Conservation (phyloP, 2,797 vertebrate genomes). For the Thaleichthys pacificus region DNA sequence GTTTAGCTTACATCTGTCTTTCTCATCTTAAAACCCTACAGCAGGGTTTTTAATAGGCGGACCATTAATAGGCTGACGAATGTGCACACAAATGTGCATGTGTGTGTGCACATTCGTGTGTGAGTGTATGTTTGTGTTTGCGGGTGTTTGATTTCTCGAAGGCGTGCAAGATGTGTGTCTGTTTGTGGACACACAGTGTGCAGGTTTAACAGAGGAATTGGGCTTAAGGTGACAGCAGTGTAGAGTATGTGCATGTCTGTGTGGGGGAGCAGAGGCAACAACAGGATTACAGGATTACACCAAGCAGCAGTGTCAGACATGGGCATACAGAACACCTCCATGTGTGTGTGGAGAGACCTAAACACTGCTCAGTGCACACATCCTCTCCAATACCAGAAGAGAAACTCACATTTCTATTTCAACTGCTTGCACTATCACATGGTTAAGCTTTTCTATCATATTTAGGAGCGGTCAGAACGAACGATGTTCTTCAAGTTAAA, state of each 20-base stretch:
- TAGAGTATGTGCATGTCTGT: conserved; percentile 39
- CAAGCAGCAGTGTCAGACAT: conserved; percentile 67
- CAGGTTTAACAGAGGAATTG: conserved; percentile 54
- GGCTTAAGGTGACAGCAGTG: conserved; percentile 62
- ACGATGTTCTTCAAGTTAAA: background rate
- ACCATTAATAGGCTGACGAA: conserved; percentile 38
- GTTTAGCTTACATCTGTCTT: conserved; percentile 51
- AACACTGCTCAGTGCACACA: conserved; percentile 20
- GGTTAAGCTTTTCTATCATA: background rate
- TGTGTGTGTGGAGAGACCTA: conserved; percentile 37
- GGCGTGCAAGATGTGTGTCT: conserved; percentile 7
- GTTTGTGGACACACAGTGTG: background rate
- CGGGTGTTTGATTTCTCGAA: conserved; percentile 15
- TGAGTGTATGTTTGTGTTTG: conserved; percentile 16
- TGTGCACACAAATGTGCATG: too few species aligned
- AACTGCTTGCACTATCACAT: background rate
- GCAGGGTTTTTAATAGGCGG: conserved; percentile 35
- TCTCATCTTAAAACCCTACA: conserved; percentile 39
- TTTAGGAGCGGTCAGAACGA: background rate
- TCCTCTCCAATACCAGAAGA: conserved; percentile 39
- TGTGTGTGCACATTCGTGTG: conserved; percentile 21
- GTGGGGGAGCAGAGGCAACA: conserved; percentile 53
- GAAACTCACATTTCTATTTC: background rate
- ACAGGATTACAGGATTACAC: conserved; percentile 76
- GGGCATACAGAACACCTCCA: conserved; percentile 31